Evolutionary conservation across 1,140 invertebrate genomes (phyloP), one percentile per base, ranked within the genome.

Genomic region (Phocides pigmalion): DNA sequence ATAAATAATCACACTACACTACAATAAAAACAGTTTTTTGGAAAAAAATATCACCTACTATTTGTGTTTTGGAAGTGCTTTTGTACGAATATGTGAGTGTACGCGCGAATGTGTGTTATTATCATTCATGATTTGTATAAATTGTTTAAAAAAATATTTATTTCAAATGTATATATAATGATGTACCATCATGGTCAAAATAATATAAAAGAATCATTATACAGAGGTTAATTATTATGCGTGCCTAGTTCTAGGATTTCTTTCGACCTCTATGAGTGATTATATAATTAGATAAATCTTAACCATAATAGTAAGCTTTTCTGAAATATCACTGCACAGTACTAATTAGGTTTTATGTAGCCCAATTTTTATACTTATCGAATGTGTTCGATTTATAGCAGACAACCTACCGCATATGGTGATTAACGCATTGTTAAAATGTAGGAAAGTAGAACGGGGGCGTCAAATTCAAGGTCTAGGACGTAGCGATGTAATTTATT

Each of bases 371-470:
- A 32, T 8, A 32, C 3, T n/a, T 35, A 35, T 35, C n/a, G 32
- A 35, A 35, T 35, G 2, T 35, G 32, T 35, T 28, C n/a, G n/a
- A 22, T 42, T 42, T 42, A 15, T 1, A 16, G n/a, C 15, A 47
- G 11, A 19, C 32, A 35, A 47, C 41, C 3, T 19, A 44, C 44
- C 19, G n/a, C 72, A 71, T 66, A 73, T 78, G 65, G 68, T 81
- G 77, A 81, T 83, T 81, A 78, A 85, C 63, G 69, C 72, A 79
- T 83, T 83, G 81, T 86, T 78, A 76, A 82, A 77, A 85, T 82
- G 74, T 82, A 81, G 74, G 74, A 83, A 86, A 84, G 81, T 84
- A 81, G 83, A 86, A 82, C 81, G 65, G 81, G 83, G 81, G 81
- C 78, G 81, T 76, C 76, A 76, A 81, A 80, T 81, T 68, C 78